Base-by-base conservation (phyloP, 2,888 invertebrate species). In the Agonum fuliginosum region DNA sequence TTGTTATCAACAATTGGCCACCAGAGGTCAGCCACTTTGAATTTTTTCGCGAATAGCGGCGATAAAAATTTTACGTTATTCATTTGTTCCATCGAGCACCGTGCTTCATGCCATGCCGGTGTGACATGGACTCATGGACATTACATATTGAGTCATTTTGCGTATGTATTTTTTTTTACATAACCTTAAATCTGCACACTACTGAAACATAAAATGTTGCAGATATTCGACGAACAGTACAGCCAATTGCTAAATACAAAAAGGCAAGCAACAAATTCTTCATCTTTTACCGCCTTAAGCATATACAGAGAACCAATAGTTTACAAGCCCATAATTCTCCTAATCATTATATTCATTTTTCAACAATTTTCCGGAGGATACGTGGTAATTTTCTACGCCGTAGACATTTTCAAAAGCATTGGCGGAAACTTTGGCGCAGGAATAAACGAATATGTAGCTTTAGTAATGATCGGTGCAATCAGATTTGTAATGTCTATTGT, bases 361-460 rank as follows among this genome's bases (percentile, higher is more conserved):
- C 91, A 91, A 84, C 91, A 91, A 83, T 80, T 89, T 0, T 88
- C 90, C 0, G 90, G 90, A 3, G 87, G 87, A 0, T 91, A 91
- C 81, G 89, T 89, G 0, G 87, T 91, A 0, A 89, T 91, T 72
- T 90, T 91, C 82, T 91, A 91, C 80, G 89, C 90, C 0, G 87
- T 90, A 3, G 88, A 89, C 20, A 83, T 90, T 14, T 89, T 90
- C 80, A 83, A 86, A 27, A 84, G 87, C 79, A 84, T 90, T 27
- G 88, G 88, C 0, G 88, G 87, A 0, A 81, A 85, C 46, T 88
- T 88, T 78, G 86, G 86, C 8, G 83, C 79, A 20, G 87, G 86
- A 19, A 82, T 89, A 3, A 84, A 89, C 79, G 88, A 87, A 77
- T 89, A 88, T 80, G 84, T 86, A 0, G 88, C 89, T 1, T 81